These are phyloP conservation scores for Eupleurogrammus muticus DNA, from an alignment of 2,797 vertebrate species.

Conservation along the genomic window DNA sequence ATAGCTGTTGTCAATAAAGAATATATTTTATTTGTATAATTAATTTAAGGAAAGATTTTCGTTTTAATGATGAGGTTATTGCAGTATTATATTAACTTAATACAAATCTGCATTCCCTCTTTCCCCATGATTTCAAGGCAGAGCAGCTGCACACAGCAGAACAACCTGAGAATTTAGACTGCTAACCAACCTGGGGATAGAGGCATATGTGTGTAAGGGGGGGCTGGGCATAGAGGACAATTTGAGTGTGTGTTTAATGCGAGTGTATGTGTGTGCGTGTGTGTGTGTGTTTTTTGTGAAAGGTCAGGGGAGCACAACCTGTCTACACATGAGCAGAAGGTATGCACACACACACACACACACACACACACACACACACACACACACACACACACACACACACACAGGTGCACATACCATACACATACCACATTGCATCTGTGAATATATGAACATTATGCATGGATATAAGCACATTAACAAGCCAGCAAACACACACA, in stretches of 20 bases:
- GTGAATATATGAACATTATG: constrained; percentile 44
- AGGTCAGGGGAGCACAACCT: constrained; percentile 46
- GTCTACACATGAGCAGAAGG: constrained; percentile 56
- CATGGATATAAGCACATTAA: constrained; percentile 32
- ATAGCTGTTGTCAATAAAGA: background rate
- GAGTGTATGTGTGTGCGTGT: constrained; percentile 16
- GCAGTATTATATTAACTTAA: constrained; percentile 24
- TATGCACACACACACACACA: constrained; percentile 45
- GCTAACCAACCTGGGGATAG: constrained; percentile 42
- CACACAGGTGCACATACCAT: constrained; percentile 29
- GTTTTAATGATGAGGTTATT: constrained; percentile 15
- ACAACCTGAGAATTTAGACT: constrained; percentile 62
- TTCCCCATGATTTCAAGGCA: constrained; percentile 36
- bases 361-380: no score
- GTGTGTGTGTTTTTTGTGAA: constrained; percentile 1
- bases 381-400: no score
- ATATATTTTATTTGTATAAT: no score
- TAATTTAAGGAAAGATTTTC: no score
- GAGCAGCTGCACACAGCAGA: constrained; percentile 57
- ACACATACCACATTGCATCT: constrained; percentile 27
- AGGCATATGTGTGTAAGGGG: constrained; percentile 12
- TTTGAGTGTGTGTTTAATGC: constrained; percentile 28
- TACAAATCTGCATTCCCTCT: constrained; percentile 28
- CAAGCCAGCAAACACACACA: constrained; percentile 22
- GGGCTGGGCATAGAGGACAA: constrained; percentile 17